Evolutionary conservation across 2,113 vertebrate species (phyloP), one percentile per base, ranked within the genome.

Genomic region (Seriola rivoliana): DNA sequence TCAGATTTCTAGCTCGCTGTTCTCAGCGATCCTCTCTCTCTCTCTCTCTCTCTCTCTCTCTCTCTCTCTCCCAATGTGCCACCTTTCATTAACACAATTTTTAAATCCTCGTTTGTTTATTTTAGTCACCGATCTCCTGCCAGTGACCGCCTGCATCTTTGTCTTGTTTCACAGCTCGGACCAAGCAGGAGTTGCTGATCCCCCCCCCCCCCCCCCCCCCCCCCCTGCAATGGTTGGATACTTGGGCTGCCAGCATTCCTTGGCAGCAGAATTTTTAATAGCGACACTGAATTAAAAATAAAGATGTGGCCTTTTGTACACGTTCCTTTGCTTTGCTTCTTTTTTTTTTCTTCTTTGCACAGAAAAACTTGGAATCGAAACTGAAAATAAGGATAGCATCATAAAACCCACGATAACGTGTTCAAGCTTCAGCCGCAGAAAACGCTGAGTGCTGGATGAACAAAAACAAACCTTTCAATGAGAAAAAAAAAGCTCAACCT

Each of bases 151-250:
- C 21, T 60, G 67, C 64, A n/a, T 81, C 50, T 76, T 75, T 78
- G 65, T 29, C 70, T 57, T 68, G 75, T 75, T 86, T 83, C 62
- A 72, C 80, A 78, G 78, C 72, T 78, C 38, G 11, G 73, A 82
- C 36, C 29, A 58, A 59, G 64, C 44, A 17, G 82, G 75, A 80
- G 73, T 1, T 38, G 55, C 54, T 48, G 52, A 62, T 44, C 21
- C 9, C 8, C 57, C 52, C 2, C 2, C 25, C 29, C 2, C 2
- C 25, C 29, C n/a, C n/a, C 11, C 25, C 25, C 25, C 25, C n/a
- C 25, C 2, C 2, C 25, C 29, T 29, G 46, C 40, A 16, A 23
- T 7, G 81, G 12, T n/a, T 66, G 70, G 54, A 64, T 38, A 21
- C 72, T 23, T 40, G 25, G 4, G 66, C 63, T 76, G 66, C 79